Percentiles rank a stretch among this genome's conserved stretches.
Evolutionary conservation across 2,888 invertebrate species (phyloP).

Genomic region (Lysandra coridon): DNA sequence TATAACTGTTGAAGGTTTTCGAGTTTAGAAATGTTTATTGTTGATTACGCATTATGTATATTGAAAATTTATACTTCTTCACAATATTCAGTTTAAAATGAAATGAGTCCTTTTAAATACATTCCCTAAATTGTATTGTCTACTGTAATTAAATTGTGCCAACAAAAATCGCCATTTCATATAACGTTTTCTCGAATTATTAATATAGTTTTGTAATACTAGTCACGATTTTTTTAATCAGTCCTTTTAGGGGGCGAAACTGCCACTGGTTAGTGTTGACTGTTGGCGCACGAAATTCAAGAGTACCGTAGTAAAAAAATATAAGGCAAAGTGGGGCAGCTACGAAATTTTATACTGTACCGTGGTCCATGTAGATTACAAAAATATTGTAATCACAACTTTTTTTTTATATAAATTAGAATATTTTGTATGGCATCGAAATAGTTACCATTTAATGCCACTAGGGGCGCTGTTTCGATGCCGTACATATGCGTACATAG

Average conservation of each 20-base stretch:
- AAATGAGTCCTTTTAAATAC: neutral
- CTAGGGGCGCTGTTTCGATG: no score
- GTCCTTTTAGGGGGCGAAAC: neutral
- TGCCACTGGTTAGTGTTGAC: neutral
- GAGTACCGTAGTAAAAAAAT: no score
- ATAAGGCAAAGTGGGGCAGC: no score
- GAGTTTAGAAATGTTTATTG: neutral
- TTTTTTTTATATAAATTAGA: no score
- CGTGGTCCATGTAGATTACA: no score
- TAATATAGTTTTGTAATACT: neutral
- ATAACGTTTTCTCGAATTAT: neutral
- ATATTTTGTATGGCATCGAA: no score
- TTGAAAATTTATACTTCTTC: neutral
- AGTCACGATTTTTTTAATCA: neutral
- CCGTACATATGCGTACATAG: no score
- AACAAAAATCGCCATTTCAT: neutral
- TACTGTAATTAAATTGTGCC: neutral
- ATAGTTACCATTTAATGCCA: no score
- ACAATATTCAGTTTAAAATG: neutral
- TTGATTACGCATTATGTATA: neutral
- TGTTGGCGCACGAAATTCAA: neutral
- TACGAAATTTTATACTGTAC: no score
- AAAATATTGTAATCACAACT: no score
- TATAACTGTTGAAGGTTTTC: conserved; percentile 5
- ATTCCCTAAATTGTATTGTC: neutral